Percentiles rank a stretch among this genome's conserved stretches.
Conservation (phyloP, 2,888 invertebrate species). For the Oscheius sp. region DNA sequence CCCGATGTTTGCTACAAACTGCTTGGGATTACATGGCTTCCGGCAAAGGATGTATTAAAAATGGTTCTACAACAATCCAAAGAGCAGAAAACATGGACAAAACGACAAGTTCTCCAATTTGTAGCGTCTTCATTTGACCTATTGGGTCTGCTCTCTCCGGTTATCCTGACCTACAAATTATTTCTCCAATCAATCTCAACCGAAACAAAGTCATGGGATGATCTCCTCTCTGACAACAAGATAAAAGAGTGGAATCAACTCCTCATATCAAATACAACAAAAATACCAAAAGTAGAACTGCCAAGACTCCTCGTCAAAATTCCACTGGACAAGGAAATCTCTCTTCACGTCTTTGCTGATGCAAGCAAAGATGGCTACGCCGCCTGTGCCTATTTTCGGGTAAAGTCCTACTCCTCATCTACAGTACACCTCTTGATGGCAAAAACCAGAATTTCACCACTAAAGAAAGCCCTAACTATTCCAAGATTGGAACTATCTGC, state of each 20-base stretch:
- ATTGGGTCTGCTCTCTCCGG: background rate
- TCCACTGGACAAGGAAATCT: background rate
- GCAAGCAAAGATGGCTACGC: background rate
- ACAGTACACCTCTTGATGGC: background rate
- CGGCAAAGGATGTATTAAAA: too few relatives aligned
- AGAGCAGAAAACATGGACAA: too few relatives aligned
- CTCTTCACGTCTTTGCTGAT: background rate
- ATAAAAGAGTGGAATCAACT: slow-evolving; percentile 23
- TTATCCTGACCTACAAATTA: background rate
- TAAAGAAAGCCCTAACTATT: slow-evolving; percentile 18
- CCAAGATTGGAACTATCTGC: slow-evolving; percentile 38
- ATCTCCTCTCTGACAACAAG: background rate
- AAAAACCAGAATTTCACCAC: background rate
- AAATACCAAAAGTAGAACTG: background rate
- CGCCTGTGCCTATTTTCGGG: background rate
- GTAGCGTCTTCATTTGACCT: background rate
- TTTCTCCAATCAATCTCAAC: slow-evolving; percentile 5
- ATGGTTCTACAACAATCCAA: too few relatives aligned
- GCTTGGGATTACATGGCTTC: too few relatives aligned
- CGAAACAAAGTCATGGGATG: background rate
- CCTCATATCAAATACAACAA: too few relatives aligned
- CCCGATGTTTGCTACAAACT: too few relatives aligned
- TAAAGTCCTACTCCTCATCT: too few relatives aligned
- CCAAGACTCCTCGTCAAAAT: background rate
- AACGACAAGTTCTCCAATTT: background rate